phyloP scores from a whole-genome alignment of 2,888 invertebrate species.

The Ornithoptera alexandrae region DNA sequence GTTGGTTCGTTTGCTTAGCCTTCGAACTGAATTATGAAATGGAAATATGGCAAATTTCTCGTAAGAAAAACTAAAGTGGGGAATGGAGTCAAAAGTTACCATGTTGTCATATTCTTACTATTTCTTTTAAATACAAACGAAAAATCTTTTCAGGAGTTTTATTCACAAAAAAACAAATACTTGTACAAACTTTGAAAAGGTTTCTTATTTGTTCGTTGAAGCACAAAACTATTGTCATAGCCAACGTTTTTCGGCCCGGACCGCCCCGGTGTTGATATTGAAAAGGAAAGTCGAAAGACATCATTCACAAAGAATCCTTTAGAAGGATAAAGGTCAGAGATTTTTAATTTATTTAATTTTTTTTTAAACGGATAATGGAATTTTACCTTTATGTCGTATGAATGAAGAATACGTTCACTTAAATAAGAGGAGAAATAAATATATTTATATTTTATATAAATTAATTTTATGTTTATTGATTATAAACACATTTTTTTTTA shows the following conservation, averaged over 20 bases:
- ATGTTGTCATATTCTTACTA: not conserved
- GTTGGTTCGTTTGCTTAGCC: too few species aligned
- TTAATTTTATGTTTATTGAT: too few species aligned
- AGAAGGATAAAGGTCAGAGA: not conserved
- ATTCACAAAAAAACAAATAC: not conserved
- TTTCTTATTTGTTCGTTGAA: conserved; percentile 6
- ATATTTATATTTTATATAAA: too few species aligned
- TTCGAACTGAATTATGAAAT: too few species aligned
- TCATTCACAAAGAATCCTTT: conserved; percentile 1
- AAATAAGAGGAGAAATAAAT: too few species aligned
- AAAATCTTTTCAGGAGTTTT: not conserved
- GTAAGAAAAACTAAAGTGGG: too few species aligned
- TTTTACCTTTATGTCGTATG: not conserved
- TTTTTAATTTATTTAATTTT: conserved; percentile 2
- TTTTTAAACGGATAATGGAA: not conserved
- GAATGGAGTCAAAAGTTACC: not conserved
- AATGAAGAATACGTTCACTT: too few species aligned
- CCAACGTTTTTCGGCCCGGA: not conserved
- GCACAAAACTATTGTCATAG: not conserved
- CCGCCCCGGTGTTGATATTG: not conserved
- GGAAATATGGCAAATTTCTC: too few species aligned
- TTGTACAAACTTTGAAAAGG: not conserved
- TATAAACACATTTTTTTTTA: too few species aligned
- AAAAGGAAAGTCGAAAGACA: conserved; percentile 2
- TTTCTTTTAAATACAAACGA: not conserved